These are phyloP conservation scores for Phyto melanocephala DNA, from an alignment of 2,888 invertebrate species.

Conservation along the genomic window DNA sequence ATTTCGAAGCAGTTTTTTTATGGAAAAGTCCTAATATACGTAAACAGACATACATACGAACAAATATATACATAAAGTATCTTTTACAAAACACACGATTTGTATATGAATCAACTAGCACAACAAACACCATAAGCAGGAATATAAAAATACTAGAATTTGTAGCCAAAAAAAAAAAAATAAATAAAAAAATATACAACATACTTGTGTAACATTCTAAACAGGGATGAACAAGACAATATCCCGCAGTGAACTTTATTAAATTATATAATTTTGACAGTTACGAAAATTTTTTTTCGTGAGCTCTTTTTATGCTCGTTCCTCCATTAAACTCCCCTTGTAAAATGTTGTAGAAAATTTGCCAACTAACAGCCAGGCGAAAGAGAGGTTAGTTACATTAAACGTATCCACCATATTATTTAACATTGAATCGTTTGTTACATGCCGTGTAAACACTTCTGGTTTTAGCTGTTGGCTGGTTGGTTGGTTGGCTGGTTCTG, in stretches of 20 bases:
- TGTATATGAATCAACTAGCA: background rate
- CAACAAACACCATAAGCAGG: conserved; percentile 12
- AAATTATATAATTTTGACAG: conserved; percentile 78
- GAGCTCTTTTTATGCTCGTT: conserved; percentile 13
- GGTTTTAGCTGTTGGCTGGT: conserved; percentile 9
- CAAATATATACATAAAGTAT: conserved; percentile 15
- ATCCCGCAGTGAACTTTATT: conserved; percentile 79
- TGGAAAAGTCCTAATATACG: background rate
- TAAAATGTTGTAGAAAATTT: conserved; percentile 14
- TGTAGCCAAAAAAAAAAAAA: conserved; percentile 16
- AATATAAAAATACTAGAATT: conserved; percentile 37
- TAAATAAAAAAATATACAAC: background rate
- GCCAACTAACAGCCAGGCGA: conserved; percentile 31
- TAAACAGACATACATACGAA: background rate
- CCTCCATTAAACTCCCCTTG: conserved; percentile 35
- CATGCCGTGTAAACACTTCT: conserved; percentile 43
- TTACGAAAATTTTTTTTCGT: conserved; percentile 68
- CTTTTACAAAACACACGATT: conserved; percentile 13
- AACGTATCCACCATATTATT: conserved; percentile 27
- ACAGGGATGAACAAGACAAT: conserved; percentile 70
- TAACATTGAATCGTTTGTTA: conserved; percentile 17
- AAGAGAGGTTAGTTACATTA: conserved; percentile 47
- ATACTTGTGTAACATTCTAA: background rate
- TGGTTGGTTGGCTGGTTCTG: conserved; percentile 8
- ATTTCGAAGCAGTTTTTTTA: too few species aligned